Evolutionary conservation across 1,140 invertebrate species (phyloP), one percentile per base, ranked within the genome.

Genomic region (Acarapis woodi): DNA sequence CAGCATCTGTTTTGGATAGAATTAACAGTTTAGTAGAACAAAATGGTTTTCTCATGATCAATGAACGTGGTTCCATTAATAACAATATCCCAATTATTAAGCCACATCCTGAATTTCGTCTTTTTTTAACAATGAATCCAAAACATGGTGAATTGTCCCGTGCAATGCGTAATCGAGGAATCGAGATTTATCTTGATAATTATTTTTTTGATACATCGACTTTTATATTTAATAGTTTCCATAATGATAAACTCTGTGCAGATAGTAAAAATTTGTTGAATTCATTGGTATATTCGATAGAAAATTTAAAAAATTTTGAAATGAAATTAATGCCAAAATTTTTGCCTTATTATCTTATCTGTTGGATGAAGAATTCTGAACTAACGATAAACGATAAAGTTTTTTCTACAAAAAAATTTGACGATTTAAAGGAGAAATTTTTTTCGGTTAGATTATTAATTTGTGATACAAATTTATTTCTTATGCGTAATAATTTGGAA

Each of bases 131-230:
- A 0, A 82, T 94, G 68, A 74, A 97, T 61, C 80, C 87, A 1
- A 70, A 70, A 47, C 70, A 79, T 60, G 88, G 85, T 1, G 80
- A 90, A 56, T 76, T 99, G 39, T 99, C 90, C 3, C 66, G 87
- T 49, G 88, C 90, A 0, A 96, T 97, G 88, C 66, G 87, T 41
- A 99, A 99, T 53, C 64, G 90, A 52, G 83, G 87, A 3, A 66
- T 96, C 1, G 90, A 97, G 61, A 73, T 97, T 44, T 85, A 62
- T 47, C 53, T 93, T 26, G 6, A 26, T 8, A 26, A n/a, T 26
- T 6, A 26, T 26, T n/a, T 26, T 26, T 26, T 26, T 6, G 6
- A 26, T n/a, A 26, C 6, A 26, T 8, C n/a, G 25, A 8, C n/a
- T 26, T 26, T n/a, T 26, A 26, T 26, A n/a, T 26, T 8, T 26